Conservation (phyloP, 2,888 invertebrate species). For the Cistogaster globosa region DNA sequence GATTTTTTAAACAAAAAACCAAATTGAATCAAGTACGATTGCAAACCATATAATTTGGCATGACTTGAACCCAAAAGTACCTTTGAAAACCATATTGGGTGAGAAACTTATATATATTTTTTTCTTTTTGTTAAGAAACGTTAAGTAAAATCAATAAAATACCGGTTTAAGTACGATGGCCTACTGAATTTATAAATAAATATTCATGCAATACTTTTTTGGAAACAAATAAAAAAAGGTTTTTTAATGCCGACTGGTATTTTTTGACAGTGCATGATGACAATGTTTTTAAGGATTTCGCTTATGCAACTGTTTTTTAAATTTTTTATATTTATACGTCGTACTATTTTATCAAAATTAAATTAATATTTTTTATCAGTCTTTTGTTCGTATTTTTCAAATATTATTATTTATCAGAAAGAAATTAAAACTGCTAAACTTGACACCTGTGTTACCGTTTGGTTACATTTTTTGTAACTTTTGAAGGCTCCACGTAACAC, state of each 20-base stretch:
- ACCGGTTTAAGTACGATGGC: conserved; percentile 35
- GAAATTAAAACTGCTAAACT: too few relatives aligned
- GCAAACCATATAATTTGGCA: conserved; percentile 58
- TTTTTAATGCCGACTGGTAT: neutral
- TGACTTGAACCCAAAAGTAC: conserved; percentile 23
- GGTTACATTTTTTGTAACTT: too few relatives aligned
- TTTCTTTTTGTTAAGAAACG: conserved; percentile 26
- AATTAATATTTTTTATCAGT: too few relatives aligned
- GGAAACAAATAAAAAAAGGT: too few relatives aligned
- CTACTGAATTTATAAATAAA: neutral
- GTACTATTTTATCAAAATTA: too few relatives aligned
- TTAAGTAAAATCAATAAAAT: conserved; percentile 36
- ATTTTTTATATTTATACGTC: too few relatives aligned
- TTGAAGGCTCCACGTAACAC: too few relatives aligned
- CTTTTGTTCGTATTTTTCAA: too few relatives aligned
- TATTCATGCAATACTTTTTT: neutral
- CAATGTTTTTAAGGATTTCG: too few relatives aligned
- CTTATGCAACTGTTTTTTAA: too few relatives aligned
- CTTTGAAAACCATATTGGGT: conserved; percentile 37
- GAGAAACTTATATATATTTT: conserved; percentile 19
- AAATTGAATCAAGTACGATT: conserved; percentile 40
- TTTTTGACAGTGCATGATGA: neutral
- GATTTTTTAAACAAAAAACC: conserved; percentile 33
- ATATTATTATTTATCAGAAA: too few relatives aligned
- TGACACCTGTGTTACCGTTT: too few relatives aligned